Evolutionary conservation across 2,113 vertebrate genomes (phyloP).

Genomic region (Alligator mississippiensis): DNA sequence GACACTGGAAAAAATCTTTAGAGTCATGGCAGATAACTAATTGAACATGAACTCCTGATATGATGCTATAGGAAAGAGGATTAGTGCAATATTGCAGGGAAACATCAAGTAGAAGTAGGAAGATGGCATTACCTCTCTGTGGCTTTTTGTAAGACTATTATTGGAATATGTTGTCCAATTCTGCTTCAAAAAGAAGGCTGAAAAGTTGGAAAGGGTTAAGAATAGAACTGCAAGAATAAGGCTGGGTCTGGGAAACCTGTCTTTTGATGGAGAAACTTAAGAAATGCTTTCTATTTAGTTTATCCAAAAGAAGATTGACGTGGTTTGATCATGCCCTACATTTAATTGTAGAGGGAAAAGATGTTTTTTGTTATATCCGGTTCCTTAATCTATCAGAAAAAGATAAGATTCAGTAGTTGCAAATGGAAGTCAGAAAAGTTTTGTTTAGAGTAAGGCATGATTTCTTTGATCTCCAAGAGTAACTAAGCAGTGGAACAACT

Average conservation of each 20-base stretch:
- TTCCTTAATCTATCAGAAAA: background rate
- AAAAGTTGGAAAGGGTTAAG: background rate
- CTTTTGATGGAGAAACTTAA: background rate
- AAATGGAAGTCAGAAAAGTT: background rate
- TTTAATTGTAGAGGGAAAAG: background rate
- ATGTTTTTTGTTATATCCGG: background rate
- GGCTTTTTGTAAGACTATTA: background rate
- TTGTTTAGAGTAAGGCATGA: background rate
- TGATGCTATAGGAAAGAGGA: background rate
- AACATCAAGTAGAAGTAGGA: background rate
- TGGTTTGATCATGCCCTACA: background rate
- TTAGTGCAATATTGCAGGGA: background rate
- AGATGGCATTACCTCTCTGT: background rate
- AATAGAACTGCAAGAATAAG: background rate
- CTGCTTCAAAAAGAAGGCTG: background rate
- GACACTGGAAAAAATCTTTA: background rate
- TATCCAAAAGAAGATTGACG: background rate
- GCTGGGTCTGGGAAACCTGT: background rate
- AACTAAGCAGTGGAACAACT: background rate
- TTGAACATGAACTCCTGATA: background rate
- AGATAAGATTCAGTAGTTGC: background rate
- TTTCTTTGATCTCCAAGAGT: background rate
- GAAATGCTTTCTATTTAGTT: background rate
- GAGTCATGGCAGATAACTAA: background rate
- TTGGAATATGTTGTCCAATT: background rate